Conservation (phyloP, 2,113 vertebrate genomes). For the Raphicerus campestris region DNA sequence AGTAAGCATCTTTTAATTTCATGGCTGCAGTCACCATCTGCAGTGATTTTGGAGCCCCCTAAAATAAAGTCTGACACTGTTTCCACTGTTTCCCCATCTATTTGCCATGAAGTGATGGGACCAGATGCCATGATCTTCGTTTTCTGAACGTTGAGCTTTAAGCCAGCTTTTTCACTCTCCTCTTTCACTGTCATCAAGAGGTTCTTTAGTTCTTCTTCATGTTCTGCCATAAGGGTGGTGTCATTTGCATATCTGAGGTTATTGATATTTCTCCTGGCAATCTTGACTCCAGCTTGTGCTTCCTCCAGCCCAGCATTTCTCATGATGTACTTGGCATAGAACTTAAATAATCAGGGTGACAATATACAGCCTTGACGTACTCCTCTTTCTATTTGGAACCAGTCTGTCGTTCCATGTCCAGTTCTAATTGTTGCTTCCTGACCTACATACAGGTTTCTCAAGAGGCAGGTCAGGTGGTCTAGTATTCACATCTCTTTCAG, state of each 20-base stretch:
- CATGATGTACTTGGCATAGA: neutral
- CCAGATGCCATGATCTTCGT: too few species aligned
- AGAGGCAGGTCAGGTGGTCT: neutral
- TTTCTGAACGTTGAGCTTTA: too few species aligned
- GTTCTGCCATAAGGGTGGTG: neutral
- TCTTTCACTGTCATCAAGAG: too few species aligned
- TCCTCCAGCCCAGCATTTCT: neutral
- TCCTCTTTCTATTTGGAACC: neutral
- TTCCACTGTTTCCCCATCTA: too few species aligned
- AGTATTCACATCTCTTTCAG: neutral
- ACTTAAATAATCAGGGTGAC: neutral
- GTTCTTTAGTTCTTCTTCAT: too few species aligned
- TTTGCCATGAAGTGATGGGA: too few species aligned
- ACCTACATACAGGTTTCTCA: neutral
- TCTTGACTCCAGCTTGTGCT: neutral
- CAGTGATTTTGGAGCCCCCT: too few species aligned
- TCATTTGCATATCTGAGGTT: neutral
- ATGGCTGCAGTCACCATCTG: too few species aligned
- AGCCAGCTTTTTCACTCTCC: too few species aligned
- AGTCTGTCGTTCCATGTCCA: neutral
- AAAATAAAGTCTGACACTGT: too few species aligned
- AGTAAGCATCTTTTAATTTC: too few species aligned
- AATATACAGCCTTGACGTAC: neutral
- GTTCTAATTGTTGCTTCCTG: neutral
- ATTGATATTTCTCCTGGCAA: neutral